These are phyloP conservation scores for Strix uralensis DNA, from an alignment of 2,113 vertebrate species.

Conservation along the genomic window DNA sequence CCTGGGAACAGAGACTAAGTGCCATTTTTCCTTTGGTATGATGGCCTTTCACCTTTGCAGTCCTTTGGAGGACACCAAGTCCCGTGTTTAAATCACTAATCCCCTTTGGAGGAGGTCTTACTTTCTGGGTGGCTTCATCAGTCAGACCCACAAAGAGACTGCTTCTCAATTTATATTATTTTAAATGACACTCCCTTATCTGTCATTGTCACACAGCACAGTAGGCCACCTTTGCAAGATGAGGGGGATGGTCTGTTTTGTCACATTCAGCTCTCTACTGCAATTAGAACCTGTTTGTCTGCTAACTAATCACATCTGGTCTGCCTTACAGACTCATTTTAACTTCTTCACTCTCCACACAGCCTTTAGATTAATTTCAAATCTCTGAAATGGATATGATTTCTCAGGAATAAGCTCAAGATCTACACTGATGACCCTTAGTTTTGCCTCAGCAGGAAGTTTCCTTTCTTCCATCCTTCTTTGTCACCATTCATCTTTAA, in stretches of 20 bases:
- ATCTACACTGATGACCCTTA: background rate
- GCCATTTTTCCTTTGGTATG: background rate
- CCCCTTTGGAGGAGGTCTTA: background rate
- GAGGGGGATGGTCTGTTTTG: background rate
- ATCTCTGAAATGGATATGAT: background rate
- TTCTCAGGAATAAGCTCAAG: background rate
- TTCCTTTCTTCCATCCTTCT: background rate
- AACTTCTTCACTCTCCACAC: background rate
- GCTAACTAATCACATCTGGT: background rate
- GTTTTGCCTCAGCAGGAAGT: background rate
- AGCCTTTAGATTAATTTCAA: background rate
- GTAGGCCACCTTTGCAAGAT: background rate
- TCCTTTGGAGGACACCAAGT: background rate
- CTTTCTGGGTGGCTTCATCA: conserved; percentile 34
- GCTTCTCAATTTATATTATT: background rate
- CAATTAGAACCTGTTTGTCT: conserved; percentile 11
- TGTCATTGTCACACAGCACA: background rate
- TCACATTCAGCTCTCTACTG: background rate
- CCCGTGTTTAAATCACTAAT: background rate
- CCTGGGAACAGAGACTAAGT: background rate
- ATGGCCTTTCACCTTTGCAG: background rate
- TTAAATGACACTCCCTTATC: background rate
- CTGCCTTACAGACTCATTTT: background rate
- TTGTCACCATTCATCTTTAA: background rate
- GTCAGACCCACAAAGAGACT: background rate